phyloP scores from a whole-genome alignment of 2,113 vertebrate genomes.

The Rhizomys pruinosus region DNA sequence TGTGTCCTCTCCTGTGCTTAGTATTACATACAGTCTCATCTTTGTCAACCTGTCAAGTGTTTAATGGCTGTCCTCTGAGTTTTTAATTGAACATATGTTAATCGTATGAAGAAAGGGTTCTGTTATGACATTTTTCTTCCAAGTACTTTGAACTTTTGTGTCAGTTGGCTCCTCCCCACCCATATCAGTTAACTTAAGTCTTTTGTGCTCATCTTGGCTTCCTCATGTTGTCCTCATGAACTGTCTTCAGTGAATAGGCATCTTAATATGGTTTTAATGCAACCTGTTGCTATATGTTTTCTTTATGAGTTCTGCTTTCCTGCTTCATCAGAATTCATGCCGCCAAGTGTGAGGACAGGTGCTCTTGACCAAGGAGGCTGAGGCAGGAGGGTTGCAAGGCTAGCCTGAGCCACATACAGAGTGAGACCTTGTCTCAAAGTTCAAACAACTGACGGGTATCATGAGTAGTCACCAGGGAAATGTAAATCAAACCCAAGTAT shows the following conservation, averaged over 20 bases:
- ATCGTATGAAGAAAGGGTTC: background rate
- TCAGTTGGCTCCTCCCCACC: background rate
- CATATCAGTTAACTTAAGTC: background rate
- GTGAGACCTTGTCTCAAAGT: background rate
- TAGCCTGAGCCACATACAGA: background rate
- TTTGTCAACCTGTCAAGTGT: background rate
- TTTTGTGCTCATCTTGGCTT: background rate
- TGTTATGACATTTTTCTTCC: background rate
- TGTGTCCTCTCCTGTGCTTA: background rate
- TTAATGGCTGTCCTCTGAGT: background rate
- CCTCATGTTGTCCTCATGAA: background rate
- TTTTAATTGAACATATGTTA: background rate
- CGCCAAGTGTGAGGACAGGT: background rate
- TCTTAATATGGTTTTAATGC: background rate
- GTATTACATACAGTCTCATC: background rate
- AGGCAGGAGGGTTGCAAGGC: background rate
- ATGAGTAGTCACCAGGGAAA: background rate
- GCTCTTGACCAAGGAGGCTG: too few species aligned
- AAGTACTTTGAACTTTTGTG: background rate
- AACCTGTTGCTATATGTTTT: background rate
- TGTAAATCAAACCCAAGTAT: background rate
- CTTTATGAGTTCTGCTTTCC: background rate
- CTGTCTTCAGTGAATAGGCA: background rate
- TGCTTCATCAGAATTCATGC: background rate
- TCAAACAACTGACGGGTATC: background rate